These are phyloP conservation scores for Cetoscarus ocellatus DNA, from an alignment of 2,797 vertebrate genomes.

Conservation along the genomic window DNA sequence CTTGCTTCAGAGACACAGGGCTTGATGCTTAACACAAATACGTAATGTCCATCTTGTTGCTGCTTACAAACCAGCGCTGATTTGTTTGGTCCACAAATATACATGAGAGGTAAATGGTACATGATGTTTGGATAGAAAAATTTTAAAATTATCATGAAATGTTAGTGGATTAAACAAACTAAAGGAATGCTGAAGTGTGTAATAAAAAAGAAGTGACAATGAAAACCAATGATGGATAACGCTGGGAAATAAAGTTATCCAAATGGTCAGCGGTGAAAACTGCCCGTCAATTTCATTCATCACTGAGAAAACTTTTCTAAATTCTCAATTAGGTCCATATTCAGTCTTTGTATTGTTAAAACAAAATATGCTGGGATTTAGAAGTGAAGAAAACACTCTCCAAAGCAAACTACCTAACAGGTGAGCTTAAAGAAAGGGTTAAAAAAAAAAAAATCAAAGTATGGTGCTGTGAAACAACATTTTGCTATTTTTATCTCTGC, in stretches of 20 bases:
- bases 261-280: constrained; percentile 55
- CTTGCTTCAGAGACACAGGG: constrained; percentile 55
- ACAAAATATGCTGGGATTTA: constrained; percentile 8
- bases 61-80: constrained; percentile 57
- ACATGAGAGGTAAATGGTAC: constrained; percentile 53
- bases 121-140: constrained; percentile 44
- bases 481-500: constrained; percentile 78
- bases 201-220: constrained; percentile 36
- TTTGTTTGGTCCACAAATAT: constrained; percentile 68
- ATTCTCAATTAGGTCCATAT: constrained; percentile 2
- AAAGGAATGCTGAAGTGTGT: constrained; percentile 40
- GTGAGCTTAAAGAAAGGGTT: constrained; percentile 25
- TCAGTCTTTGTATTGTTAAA: constrained; percentile 33
- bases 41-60: constrained; percentile 38
- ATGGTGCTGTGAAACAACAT: constrained; percentile 73
- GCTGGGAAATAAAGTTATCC: constrained; percentile 37
- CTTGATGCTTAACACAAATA: constrained; percentile 50
- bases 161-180: constrained; percentile 46
- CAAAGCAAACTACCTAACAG: constrained; percentile 54
- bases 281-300: constrained; percentile 85
- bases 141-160: constrained; percentile 53
- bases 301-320: constrained; percentile 54
- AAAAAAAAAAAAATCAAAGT: constrained; percentile 47
- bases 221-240: constrained; percentile 56
- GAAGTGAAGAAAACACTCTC: constrained; percentile 35